These are phyloP conservation scores for Cheilosia soror DNA, from an alignment of 2,888 invertebrate genomes.

Conservation along the genomic window DNA sequence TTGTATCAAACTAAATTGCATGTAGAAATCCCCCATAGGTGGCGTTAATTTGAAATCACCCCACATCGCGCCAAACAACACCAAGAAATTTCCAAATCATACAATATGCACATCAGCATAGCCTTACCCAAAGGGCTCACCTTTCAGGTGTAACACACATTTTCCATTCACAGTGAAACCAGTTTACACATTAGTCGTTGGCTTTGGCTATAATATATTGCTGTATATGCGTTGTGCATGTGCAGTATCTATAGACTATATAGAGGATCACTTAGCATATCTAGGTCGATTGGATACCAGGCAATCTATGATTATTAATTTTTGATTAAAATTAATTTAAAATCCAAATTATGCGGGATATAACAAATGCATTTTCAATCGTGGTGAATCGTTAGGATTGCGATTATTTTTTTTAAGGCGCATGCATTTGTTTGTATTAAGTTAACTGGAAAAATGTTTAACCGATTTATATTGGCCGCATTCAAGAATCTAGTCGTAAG, in stretches of 20 bases:
- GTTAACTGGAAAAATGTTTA: background rate
- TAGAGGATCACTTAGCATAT: slow-evolving; percentile 72
- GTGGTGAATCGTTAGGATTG: slow-evolving; percentile 34
- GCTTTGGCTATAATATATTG: slow-evolving; percentile 23
- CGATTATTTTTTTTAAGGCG: background rate
- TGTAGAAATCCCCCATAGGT: slow-evolving; percentile 63
- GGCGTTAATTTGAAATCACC: slow-evolving; percentile 51
- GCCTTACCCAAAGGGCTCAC: slow-evolving; percentile 69
- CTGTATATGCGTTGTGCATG: slow-evolving; percentile 16
- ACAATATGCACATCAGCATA: slow-evolving; percentile 10
- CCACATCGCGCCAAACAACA: slow-evolving; percentile 4
- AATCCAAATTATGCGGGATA: slow-evolving; percentile 32
- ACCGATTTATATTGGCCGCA: background rate
- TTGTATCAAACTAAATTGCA: slow-evolving; percentile 1
- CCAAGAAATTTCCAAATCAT: slow-evolving; percentile 53
- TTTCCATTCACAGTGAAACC: slow-evolving; percentile 49
- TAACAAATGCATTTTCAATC: slow-evolving; percentile 50
- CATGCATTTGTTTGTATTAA: background rate
- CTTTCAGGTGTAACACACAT: slow-evolving; percentile 55
- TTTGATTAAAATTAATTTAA: slow-evolving; percentile 64
- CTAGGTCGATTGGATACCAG: slow-evolving; percentile 66
- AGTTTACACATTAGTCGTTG: slow-evolving; percentile 66
- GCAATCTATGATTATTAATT: slow-evolving; percentile 59
- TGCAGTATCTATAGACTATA: slow-evolving; percentile 40
- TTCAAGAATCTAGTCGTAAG: too few relatives aligned